Conservation (phyloP, 2,888 invertebrate species). For the Tuta absoluta region DNA sequence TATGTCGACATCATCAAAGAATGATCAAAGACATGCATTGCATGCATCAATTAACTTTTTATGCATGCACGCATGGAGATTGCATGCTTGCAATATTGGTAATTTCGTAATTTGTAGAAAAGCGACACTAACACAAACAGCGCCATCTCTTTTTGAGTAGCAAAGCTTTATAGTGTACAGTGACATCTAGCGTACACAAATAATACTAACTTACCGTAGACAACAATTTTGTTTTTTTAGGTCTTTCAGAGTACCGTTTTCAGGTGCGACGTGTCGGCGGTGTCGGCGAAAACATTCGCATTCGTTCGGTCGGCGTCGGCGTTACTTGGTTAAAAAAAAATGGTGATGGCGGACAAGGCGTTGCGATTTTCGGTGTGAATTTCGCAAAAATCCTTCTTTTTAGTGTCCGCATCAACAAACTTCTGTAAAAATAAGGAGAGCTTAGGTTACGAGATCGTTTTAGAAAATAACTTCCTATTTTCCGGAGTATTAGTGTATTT, state of each 20-base stretch:
- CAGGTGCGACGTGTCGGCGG: neutral
- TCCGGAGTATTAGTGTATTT: neutral
- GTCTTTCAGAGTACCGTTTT: neutral
- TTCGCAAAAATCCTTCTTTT: neutral
- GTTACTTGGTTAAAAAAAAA: neutral
- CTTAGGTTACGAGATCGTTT: neutral
- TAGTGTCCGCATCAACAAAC: neutral
- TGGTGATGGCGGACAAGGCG: neutral
- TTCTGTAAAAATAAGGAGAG: neutral
- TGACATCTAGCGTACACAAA: neutral
- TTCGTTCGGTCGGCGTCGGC: too few species aligned
- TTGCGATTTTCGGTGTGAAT: neutral
- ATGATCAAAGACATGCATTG: too few species aligned
- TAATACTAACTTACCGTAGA: neutral
- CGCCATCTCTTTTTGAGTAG: constrained; percentile 1
- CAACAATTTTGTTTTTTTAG: neutral
- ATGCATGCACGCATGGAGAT: too few species aligned
- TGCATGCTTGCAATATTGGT: too few species aligned
- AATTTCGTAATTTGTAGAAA: too few species aligned
- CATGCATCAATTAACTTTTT: too few species aligned
- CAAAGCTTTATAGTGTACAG: neutral
- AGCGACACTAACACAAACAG: neutral
- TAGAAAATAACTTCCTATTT: neutral
- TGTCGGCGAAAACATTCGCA: neutral
- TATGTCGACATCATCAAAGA: too few species aligned